Evolutionary conservation across 1,140 invertebrate genomes (phyloP).

Genomic region (Octopus sinensis): DNA sequence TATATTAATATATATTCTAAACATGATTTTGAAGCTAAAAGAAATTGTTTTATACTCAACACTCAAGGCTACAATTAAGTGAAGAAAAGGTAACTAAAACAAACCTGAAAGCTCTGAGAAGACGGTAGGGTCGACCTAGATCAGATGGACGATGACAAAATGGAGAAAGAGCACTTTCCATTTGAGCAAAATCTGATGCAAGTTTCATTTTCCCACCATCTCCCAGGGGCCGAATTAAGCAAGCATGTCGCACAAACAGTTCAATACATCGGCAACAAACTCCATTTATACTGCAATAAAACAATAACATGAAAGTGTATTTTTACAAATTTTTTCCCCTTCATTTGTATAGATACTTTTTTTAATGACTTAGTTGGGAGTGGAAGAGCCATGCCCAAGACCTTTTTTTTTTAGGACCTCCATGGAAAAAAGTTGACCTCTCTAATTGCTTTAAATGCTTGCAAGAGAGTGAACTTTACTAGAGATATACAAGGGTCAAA

Average conservation of each 20-base stretch:
- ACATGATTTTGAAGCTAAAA: no score
- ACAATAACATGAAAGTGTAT: background rate
- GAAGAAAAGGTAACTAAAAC: background rate
- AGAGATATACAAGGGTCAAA: no score
- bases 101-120: conserved; percentile 71
- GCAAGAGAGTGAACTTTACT: no score
- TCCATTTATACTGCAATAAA: conserved; percentile 47
- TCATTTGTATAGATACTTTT: no score
- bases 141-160: conserved; percentile 68
- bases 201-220: conserved; percentile 75
- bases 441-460: no score
- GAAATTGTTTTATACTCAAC: background rate
- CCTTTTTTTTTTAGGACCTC: no score
- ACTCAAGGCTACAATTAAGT: background rate
- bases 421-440: no score
- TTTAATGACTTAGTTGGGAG: no score
- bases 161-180: conserved; percentile 68
- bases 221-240: conserved; percentile 77
- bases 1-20: no score
- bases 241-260: conserved; percentile 81
- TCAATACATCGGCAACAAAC: conserved; percentile 69
- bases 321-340: no score
- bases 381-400: no score
- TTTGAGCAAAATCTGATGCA: conserved; percentile 76
- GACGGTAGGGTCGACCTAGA: conserved; percentile 71